Conservation (phyloP, 1,140 invertebrate species). For the Lerema accius region DNA sequence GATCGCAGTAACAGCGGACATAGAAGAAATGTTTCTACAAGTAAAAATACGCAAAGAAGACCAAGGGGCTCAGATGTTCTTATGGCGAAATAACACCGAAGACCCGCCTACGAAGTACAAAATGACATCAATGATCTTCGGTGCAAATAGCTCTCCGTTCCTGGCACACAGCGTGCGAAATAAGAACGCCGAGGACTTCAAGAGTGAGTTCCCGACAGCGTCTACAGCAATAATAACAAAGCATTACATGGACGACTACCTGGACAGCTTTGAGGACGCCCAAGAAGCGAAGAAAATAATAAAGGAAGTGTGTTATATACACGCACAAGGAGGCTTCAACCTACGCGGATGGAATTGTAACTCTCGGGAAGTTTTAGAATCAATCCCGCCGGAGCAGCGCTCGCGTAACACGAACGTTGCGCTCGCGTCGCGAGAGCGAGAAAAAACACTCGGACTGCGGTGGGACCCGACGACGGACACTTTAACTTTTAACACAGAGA, state of each 20-base stretch:
- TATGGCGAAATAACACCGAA: slow-evolving; percentile 39
- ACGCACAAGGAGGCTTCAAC: background rate
- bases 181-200: slow-evolving; percentile 42
- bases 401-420: background rate
- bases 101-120: slow-evolving; percentile 23
- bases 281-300: slow-evolving; percentile 11
- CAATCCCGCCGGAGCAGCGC: background rate
- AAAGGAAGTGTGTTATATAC: background rate
- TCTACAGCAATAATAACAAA: slow-evolving; percentile 36
- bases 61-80: slow-evolving; percentile 41
- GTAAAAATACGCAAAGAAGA: slow-evolving; percentile 43
- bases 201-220: slow-evolving; percentile 33
- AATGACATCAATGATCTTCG: slow-evolving; percentile 52
- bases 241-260: slow-evolving; percentile 59
- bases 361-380: background rate
- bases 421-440: background rate
- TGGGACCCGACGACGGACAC: slow-evolving; percentile 2
- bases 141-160: slow-evolving; percentile 44
- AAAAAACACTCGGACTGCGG: slow-evolving; percentile 1
- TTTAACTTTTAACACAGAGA: background rate
- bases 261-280: slow-evolving; percentile 7
- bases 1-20: slow-evolving; percentile 48
- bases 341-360: background rate
- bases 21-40: slow-evolving; percentile 61
- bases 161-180: slow-evolving; percentile 44